Evolutionary conservation across 53 echinoderm and acorn worm species (phyloP).

Genomic region (Actinopyga echinites): DNA sequence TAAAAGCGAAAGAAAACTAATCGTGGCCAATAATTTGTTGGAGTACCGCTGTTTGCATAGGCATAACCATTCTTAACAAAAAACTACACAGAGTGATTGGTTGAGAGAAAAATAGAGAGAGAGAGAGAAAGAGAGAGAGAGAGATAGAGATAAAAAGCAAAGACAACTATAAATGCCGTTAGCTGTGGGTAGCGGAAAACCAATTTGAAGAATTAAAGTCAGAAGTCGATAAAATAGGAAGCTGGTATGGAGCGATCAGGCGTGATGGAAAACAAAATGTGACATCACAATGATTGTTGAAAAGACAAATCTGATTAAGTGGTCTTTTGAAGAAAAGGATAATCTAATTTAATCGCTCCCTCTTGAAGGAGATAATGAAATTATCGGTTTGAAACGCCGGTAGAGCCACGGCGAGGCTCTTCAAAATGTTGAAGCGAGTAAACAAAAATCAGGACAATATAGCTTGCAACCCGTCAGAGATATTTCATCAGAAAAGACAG

Average conservation of each 20-base stretch:
- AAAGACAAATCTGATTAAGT: constrained; percentile 35
- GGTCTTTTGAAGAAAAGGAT: constrained; percentile 37
- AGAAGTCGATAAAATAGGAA: constrained; percentile 21
- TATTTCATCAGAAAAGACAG: neutral
- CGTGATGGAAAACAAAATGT: constrained; percentile 48
- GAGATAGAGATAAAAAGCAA: neutral
- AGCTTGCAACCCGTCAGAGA: constrained; percentile 10
- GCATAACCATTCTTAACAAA: constrained; percentile 16
- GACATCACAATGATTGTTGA: constrained; percentile 39
- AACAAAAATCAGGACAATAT: constrained; percentile 27
- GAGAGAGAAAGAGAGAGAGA: neutral
- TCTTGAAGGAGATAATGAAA: constrained; percentile 39
- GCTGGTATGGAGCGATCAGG: constrained; percentile 14
- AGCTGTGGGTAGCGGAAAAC: constrained; percentile 29
- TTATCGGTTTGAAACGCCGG: constrained; percentile 34
- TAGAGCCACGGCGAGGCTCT: constrained; percentile 15
- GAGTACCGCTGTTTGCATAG: constrained; percentile 24
- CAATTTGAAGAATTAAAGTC: constrained; percentile 32
- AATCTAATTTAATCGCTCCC: constrained; percentile 44
- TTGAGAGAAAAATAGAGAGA: neutral
- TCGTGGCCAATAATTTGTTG: constrained; percentile 24
- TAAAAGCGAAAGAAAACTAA: constrained; percentile 9
- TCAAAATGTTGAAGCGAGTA: neutral
- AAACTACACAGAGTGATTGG: neutral
- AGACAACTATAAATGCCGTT: neutral